Conservation (phyloP, 2,113 vertebrate species). For the Turnix velox region DNA sequence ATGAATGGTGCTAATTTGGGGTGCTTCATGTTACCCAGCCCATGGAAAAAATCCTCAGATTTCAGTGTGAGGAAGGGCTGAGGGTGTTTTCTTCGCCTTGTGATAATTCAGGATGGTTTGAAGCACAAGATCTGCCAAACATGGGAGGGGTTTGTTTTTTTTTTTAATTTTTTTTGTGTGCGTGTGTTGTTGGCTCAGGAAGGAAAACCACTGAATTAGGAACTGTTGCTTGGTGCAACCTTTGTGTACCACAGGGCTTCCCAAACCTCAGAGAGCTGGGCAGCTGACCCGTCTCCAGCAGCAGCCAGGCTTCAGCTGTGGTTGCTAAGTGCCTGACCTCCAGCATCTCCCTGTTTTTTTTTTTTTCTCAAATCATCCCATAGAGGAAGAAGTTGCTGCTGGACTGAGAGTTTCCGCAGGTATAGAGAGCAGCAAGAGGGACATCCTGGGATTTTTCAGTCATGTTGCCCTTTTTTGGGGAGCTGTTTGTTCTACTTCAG, state of each 20-base stretch:
- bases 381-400: background rate
- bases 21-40: background rate
- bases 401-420: background rate
- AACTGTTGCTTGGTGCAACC: background rate
- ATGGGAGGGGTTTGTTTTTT: background rate
- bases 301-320: background rate
- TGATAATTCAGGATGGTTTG: background rate
- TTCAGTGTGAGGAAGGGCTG: background rate
- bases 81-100: background rate
- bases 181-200: background rate
- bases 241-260: background rate
- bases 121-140: background rate
- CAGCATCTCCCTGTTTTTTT: background rate
- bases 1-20: background rate
- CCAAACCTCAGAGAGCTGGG: background rate
- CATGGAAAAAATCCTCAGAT: background rate
- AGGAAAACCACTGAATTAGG: background rate
- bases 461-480: background rate
- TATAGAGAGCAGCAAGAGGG: background rate
- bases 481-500: slow-evolving; percentile 9
- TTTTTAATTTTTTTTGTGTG: background rate
- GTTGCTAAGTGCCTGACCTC: background rate
- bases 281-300: background rate
- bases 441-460: background rate
- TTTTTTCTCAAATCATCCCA: background rate